Conservation (phyloP, 2,797 vertebrate species). For the Amniataba percoides region DNA sequence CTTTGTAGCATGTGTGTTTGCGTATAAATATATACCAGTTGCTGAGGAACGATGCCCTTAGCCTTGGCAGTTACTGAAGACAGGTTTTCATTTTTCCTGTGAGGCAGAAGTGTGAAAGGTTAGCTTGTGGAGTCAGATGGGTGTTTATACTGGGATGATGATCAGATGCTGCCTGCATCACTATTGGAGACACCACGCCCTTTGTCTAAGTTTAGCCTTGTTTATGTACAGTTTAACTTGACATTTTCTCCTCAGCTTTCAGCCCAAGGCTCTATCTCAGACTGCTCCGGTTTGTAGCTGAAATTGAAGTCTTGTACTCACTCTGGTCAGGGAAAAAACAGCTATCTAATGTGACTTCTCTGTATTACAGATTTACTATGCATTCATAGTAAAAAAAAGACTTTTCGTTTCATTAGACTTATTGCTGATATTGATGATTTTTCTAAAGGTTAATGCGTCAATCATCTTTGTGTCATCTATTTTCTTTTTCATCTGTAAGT, state of each 20-base stretch:
- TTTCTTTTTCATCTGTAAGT: not conserved
- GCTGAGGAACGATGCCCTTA: slow-evolving; percentile 72
- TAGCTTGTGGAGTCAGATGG: slow-evolving; percentile 73
- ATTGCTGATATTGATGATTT: not conserved
- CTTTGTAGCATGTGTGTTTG: slow-evolving; percentile 80
- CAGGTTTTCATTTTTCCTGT: slow-evolving; percentile 78
- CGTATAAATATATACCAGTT: slow-evolving; percentile 81
- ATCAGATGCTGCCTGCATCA: slow-evolving; percentile 77
- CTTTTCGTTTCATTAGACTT: too few species aligned
- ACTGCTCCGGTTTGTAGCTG: slow-evolving; percentile 55
- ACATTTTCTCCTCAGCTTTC: slow-evolving; percentile 75
- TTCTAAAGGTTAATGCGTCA: not conserved
- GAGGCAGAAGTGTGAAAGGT: slow-evolving; percentile 78
- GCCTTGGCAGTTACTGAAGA: slow-evolving; percentile 75
- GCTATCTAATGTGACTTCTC: slow-evolving; percentile 7
- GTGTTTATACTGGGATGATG: slow-evolving; percentile 77
- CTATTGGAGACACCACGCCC: slow-evolving; percentile 72
- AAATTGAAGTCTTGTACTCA: slow-evolving; percentile 44
- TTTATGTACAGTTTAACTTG: slow-evolving; percentile 75
- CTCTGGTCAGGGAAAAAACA: slow-evolving; percentile 33
- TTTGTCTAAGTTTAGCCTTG: slow-evolving; percentile 79
- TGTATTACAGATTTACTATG: too few species aligned
- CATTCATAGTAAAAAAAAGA: not conserved
- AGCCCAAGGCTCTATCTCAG: slow-evolving; percentile 56
- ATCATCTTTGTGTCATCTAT: not conserved